Evolutionary conservation across 1,140 invertebrate genomes (phyloP), one percentile per base, ranked within the genome.

Genomic region (Periplaneta americana): DNA sequence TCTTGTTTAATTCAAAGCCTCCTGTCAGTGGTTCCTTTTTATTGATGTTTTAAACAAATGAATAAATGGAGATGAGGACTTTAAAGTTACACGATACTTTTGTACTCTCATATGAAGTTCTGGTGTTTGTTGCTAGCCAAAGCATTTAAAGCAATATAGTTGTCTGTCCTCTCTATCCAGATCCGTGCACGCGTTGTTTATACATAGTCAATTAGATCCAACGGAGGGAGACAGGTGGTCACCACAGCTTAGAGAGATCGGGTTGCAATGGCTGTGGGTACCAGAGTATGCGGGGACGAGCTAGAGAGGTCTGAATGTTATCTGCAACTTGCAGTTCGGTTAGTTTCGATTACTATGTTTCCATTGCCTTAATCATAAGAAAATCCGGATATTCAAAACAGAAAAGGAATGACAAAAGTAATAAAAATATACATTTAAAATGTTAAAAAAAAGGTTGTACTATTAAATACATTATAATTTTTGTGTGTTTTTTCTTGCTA

Each of bases 351-450:
- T 36, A 78, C 76, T 34, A 78, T 78, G 76, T 78, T 78, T 78
- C 76, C 76, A 78, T 78, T 78, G 76, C 76, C 76, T 80, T 74
- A 80, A 35, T 66, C 31, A 80, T 66, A 57, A 28, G n/a, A 66
- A 66, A 66, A 80, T 32, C 57, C 31, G 18, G 34, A 66, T 80
- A 39, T 80, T 57, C 32, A 78, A 75, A 36, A 11, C n/a, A 57
- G 36, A 37, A 87, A 86, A 84, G 78, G 84, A 85, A 37, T 83
- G 83, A 75, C 83, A 84, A 82, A 84, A 84, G 81, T 82, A 83
- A 74, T 81, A 82, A 82, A 57, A 78, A 48, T 75, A 84, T 81
- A 84, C 85, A 85, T 84, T 86, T 66, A 66, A 66, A 66, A 66
- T 66, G 48, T 66, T 66, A 66, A 34, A 34, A 77, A 34, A 34